These are phyloP conservation scores for Psilopogon haemacephalus DNA, from an alignment of 2,113 vertebrate species.

Conservation along the genomic window DNA sequence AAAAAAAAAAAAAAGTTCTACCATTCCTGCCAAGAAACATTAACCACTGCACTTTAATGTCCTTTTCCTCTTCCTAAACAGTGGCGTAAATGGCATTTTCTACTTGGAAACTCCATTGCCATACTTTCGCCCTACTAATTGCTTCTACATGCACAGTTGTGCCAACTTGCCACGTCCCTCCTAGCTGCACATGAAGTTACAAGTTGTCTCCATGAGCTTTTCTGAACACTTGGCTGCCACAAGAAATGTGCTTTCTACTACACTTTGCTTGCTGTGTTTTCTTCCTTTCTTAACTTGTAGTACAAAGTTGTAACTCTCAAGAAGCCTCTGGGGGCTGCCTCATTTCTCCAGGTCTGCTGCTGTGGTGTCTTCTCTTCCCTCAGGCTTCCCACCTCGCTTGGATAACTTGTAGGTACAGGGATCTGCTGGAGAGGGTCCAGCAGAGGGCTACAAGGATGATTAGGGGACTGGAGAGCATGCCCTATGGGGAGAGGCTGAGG, in stretches of 20 bases:
- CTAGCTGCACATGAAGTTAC: neutral
- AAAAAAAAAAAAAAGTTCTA: constrained; percentile 1
- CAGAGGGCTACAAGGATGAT: too few relatives aligned
- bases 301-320: neutral
- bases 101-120: neutral
- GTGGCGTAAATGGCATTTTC: neutral
- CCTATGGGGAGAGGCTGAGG: too few relatives aligned
- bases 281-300: neutral
- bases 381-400: neutral
- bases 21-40: neutral
- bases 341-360: neutral
- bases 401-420: neutral
- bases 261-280: neutral
- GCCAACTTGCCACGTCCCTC: neutral
- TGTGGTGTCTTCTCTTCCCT: neutral
- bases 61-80: neutral
- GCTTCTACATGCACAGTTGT: neutral
- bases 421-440: too few relatives aligned
- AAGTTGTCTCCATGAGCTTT: accelerated
- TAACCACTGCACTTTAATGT: neutral
- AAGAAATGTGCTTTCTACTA: neutral
- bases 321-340: neutral
- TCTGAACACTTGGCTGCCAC: neutral
- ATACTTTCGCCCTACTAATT: neutral
- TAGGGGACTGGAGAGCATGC: too few relatives aligned